Evolutionary conservation across 1,140 invertebrate species (phyloP).

Genomic region (Yoshiicerus persimilis): DNA sequence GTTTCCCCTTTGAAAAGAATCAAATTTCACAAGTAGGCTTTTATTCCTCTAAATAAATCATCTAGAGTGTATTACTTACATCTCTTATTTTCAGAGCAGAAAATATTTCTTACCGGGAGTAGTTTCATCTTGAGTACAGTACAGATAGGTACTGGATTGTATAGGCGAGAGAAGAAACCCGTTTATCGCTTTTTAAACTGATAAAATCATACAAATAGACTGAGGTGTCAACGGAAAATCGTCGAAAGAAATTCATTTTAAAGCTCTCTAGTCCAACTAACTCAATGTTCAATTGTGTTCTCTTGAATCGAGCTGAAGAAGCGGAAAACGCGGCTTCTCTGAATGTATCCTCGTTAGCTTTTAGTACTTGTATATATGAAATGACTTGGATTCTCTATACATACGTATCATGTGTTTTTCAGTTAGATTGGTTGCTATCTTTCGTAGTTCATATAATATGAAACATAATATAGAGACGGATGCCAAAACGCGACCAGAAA

Average conservation of each 20-base stretch:
- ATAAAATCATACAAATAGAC: neutral
- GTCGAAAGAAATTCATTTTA: neutral
- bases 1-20: neutral
- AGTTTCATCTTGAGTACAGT: neutral
- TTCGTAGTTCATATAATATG: neutral
- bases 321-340: neutral
- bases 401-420: neutral
- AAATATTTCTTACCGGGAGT: neutral
- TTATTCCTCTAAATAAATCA: neutral
- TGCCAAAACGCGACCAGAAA: slow-evolving; percentile 30
- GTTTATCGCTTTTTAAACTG: neutral
- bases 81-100: neutral
- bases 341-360: neutral
- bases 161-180: neutral
- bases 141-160: neutral
- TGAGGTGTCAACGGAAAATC: slow-evolving; percentile 6
- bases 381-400: neutral
- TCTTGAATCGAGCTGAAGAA: neutral
- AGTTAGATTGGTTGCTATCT: neutral
- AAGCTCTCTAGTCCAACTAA: neutral
- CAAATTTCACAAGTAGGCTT: neutral
- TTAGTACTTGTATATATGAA: neutral
- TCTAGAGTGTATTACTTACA: neutral
- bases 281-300: neutral
- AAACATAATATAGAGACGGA: neutral